These are phyloP conservation scores for Geotrupes spiniger DNA, from an alignment of 2,888 invertebrate species.

Conservation along the genomic window DNA sequence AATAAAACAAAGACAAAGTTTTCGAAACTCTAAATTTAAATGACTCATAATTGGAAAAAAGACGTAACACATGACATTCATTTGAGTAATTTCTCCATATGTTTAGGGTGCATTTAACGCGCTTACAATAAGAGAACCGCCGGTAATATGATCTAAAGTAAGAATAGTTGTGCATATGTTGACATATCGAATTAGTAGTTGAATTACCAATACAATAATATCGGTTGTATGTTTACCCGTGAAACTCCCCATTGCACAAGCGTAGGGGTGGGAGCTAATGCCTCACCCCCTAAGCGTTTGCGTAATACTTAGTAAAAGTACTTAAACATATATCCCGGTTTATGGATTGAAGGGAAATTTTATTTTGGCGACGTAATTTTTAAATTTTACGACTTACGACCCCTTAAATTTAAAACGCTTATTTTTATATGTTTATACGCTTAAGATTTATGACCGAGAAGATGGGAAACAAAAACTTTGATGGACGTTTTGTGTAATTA, in stretches of 20 bases:
- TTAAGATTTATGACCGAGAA: conserved; percentile 29
- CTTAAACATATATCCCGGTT: conserved; percentile 36
- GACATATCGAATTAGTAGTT: conserved; percentile 41
- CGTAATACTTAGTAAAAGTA: conserved; percentile 36
- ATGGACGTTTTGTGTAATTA: conserved; percentile 20
- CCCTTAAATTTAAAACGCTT: conserved; percentile 38
- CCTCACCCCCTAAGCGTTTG: conserved; percentile 22
- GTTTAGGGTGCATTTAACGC: no score
- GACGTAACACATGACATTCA: no score
- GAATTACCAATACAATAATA: conserved; percentile 29
- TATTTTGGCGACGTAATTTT: conserved; percentile 37
- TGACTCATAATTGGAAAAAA: no score
- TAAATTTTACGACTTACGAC: conserved; percentile 40
- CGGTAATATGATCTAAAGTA: no score
- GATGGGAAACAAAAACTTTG: conserved; percentile 27
- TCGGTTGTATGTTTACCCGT: conserved; percentile 31
- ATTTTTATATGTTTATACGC: conserved; percentile 38
- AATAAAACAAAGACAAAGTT: no score
- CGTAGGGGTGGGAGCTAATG: conserved; percentile 13
- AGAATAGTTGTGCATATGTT: conserved; percentile 34
- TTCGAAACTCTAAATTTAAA: no score
- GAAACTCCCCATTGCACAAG: conserved; percentile 23
- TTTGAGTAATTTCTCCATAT: no score
- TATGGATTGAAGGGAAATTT: conserved; percentile 37
- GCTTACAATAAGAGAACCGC: no score